Evolutionary conservation across 2,797 vertebrate genomes (phyloP).

Genomic region (Enteromius mattozi): DNA sequence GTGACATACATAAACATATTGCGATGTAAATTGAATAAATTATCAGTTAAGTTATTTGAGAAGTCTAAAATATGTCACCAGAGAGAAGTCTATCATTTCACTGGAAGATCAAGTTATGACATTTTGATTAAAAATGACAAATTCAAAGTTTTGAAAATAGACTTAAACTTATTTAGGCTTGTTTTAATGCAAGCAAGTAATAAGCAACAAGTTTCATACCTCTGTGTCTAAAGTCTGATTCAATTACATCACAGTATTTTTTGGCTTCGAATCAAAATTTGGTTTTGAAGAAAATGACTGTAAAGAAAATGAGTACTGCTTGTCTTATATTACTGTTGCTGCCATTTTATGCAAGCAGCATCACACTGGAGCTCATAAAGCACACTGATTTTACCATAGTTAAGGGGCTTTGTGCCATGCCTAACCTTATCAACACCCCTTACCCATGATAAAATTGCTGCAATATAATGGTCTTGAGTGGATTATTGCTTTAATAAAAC

Average conservation of each 20-base stretch:
- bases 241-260: not conserved
- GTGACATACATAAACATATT: too few species aligned
- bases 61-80: not conserved
- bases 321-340: not conserved
- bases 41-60: not conserved
- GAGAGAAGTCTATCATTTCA: not conserved
- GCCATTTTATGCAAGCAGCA: not conserved
- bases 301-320: not conserved
- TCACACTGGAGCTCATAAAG: not conserved
- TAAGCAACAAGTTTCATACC: not conserved
- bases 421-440: not conserved
- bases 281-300: not conserved
- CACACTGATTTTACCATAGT: not conserved
- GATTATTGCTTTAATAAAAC: slow-evolving; percentile 31
- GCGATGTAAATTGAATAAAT: too few species aligned
- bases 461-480: not conserved
- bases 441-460: not conserved
- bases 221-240: not conserved
- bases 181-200: not conserved
- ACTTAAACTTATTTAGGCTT: not conserved
- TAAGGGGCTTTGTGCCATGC: not conserved
- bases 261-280: not conserved
- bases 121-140: not conserved
- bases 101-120: not conserved
- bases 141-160: too few species aligned